phyloP scores from a whole-genome alignment of 2,797 vertebrate species.

The Chelonia mydas region DNA sequence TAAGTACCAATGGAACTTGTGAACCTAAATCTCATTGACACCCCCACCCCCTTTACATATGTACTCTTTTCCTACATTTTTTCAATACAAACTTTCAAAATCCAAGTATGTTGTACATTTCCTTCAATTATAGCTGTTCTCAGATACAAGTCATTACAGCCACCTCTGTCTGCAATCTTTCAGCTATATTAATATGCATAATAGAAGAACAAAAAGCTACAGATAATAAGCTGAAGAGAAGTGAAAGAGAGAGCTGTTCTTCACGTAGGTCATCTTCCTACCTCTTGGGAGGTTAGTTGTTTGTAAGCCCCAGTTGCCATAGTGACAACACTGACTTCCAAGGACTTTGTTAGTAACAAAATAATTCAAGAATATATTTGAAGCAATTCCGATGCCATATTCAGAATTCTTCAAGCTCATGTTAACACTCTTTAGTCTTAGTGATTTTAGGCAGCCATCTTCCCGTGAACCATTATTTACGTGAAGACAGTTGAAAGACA shows the following conservation, averaged over 20 bases:
- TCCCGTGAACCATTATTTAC: background rate
- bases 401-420: background rate
- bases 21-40: background rate
- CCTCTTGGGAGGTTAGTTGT: background rate
- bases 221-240: background rate
- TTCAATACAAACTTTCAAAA: background rate
- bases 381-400: background rate
- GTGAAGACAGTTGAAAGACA: background rate
- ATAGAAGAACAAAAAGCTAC: background rate
- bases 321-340: background rate
- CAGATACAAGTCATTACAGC: background rate
- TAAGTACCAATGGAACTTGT: background rate
- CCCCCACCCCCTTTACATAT: background rate
- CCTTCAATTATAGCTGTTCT: background rate
- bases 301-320: background rate
- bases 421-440: background rate
- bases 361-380: background rate
- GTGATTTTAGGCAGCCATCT: background rate
- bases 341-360: background rate
- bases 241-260: background rate
- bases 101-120: background rate
- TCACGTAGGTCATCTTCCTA: background rate
- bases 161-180: slow-evolving; percentile 7
- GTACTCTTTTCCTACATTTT: background rate
- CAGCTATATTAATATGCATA: background rate